phyloP scores from a whole-genome alignment of 1,140 invertebrate species.

The Aradophagus sp. region DNA sequence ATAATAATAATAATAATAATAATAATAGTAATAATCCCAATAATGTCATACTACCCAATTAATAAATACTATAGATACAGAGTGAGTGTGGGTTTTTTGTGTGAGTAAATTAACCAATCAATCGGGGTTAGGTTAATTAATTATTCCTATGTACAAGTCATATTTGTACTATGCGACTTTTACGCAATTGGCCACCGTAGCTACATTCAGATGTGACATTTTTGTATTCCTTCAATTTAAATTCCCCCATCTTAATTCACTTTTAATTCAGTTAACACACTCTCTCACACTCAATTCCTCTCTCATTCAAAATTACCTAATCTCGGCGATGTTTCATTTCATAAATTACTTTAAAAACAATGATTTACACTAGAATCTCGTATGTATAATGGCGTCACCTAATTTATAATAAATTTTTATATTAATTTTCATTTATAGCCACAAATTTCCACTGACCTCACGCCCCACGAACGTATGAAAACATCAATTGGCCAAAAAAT shows the following conservation, averaged over 20 bases:
- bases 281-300: constrained; percentile 49
- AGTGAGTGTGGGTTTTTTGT: constrained; percentile 70
- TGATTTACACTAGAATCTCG: constrained; percentile 70
- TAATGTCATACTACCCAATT: constrained; percentile 76
- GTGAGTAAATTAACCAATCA: constrained; percentile 73
- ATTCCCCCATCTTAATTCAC: constrained; percentile 31
- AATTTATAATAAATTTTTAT: constrained; percentile 59
- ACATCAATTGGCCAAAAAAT: constrained; percentile 38
- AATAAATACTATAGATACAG: constrained; percentile 77
- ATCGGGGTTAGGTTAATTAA: constrained; percentile 63
- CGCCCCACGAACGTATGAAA: constrained; percentile 60
- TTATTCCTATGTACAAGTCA: constrained; percentile 74
- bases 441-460: constrained; percentile 18
- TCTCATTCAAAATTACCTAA: constrained; percentile 66
- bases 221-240: constrained; percentile 59
- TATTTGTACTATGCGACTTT: constrained; percentile 74
- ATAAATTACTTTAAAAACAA: constrained; percentile 73
- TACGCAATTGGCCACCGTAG: constrained; percentile 67
- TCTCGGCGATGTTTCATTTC: constrained; percentile 67
- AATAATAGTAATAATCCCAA: constrained; percentile 75
- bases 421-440: constrained; percentile 52
- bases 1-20: constrained; percentile 19
- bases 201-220: constrained; percentile 67
- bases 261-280: constrained; percentile 37
- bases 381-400: constrained; percentile 67